A percentile compares a stretch with the other conserved stretches of the same genome.
Conservation (phyloP, 2,113 vertebrate species). For the Geococcyx californianus region DNA sequence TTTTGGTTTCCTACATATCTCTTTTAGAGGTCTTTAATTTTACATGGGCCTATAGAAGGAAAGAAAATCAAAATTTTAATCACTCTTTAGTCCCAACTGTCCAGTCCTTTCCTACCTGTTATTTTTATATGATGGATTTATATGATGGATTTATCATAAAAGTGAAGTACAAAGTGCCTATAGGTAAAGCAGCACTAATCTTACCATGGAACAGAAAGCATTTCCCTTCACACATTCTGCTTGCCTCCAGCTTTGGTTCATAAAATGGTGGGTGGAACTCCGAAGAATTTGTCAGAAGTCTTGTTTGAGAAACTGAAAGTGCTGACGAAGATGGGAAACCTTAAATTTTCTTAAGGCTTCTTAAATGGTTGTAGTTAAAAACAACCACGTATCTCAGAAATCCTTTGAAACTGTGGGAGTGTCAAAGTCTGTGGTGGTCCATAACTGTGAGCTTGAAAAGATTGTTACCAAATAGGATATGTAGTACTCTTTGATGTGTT, state of each 20-base stretch:
- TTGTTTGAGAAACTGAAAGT: background rate
- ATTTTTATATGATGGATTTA: background rate
- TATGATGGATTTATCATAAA: background rate
- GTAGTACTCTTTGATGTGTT: background rate
- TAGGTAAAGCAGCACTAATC: background rate
- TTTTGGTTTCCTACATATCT: background rate
- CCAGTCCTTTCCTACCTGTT: background rate
- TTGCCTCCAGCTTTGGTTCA: background rate
- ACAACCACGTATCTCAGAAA: background rate
- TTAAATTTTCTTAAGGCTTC: background rate
- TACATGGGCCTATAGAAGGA: background rate
- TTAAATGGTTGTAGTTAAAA: background rate
- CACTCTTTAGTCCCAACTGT: background rate
- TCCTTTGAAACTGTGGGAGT: background rate
- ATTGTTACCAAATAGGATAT: background rate
- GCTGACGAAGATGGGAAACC: background rate
- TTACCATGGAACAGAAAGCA: background rate
- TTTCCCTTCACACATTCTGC: background rate
- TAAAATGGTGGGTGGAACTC: background rate
- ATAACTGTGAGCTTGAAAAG: background rate
- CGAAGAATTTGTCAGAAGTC: background rate
- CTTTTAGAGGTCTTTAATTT: background rate
- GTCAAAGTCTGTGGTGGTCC: background rate
- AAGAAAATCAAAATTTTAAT: background rate
- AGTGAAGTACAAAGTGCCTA: background rate